Base-by-base conservation (phyloP, 2,113 vertebrate species). In the Sinocyclocheilus anshuiensis region DNA sequence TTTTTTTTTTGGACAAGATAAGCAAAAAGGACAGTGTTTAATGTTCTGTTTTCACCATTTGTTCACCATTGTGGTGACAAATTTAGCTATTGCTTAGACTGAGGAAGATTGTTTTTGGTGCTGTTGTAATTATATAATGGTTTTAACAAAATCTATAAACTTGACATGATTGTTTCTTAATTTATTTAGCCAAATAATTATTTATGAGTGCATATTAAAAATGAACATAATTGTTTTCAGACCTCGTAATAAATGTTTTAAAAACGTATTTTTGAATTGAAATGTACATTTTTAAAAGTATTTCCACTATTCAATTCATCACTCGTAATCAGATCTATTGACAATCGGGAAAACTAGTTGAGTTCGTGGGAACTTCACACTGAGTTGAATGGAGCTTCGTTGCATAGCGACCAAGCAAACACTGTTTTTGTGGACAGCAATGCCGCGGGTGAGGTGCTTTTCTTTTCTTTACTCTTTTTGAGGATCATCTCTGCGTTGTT, bases 371-470 rank as follows among this genome's bases (percentile, higher is more conserved):
- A 36, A 36, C 36, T 4, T 36, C 36, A 36, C 36, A 36, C 36
- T 36, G 5, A 4, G 36, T 33, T 33, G 29, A 33, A 33, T 33
- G 29, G 29, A 33, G 22, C 24, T 48, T 74, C 24, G 93, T 95
- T 89, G 81, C 94, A 83, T 80, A 78, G 94, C 76, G 92, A 94
- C 94, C 53, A 45, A 36, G 78, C 84, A 89, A 92, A 93, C 92
- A 89, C 16, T 67, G 42, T 42, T 81, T 29, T 87, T 84, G 82
- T 83, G 77, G 81, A 89, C 89, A 90, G 90, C 91, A 71, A 89
- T 84, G 89, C 89, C 78, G 86, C 93, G 94, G 94, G 93, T 95
- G 92, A 90, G 94, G n/a, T 78, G 75, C 85, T 90, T 82, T 69
- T 75, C 50, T 1, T 8, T 3, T 2, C 80, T 39, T 55, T 4